phyloP scores from a whole-genome alignment of 2,888 invertebrate species.

The Abrostola triplasia region DNA sequence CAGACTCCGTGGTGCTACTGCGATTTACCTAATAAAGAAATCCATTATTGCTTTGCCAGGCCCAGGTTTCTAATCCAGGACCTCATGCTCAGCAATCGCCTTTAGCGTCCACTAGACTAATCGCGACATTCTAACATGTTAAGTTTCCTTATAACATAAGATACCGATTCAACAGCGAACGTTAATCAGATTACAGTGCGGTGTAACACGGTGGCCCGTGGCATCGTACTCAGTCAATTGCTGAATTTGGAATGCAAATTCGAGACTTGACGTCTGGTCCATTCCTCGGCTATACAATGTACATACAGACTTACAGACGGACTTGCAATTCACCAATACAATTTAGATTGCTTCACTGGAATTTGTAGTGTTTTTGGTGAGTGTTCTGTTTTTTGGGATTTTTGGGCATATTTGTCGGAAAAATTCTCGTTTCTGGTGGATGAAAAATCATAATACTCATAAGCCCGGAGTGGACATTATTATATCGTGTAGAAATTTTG shows the following conservation, averaged over 20 bases:
- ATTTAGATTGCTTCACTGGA: constrained; percentile 38
- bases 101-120: no score
- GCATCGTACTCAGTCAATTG: constrained; percentile 76
- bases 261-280: constrained; percentile 72
- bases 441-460: no score
- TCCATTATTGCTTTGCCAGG: no score
- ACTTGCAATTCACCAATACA: constrained; percentile 41
- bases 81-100: no score
- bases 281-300: constrained; percentile 51
- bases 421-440: no score
- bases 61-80: no score
- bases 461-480: no score
- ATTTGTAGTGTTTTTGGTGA: constrained; percentile 1
- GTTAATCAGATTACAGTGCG: constrained; percentile 49
- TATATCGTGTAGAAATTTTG: no score
- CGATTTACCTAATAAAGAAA: no score
- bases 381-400: background rate
- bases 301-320: constrained; percentile 45
- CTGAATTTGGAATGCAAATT: constrained; percentile 82
- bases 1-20: no score
- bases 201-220: constrained; percentile 60
- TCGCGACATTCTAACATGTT: background rate
- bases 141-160: constrained; percentile 8
- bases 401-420: background rate
- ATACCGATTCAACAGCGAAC: constrained; percentile 24